Evolutionary conservation across 2,797 vertebrate species (phyloP), one percentile per base, ranked within the genome.

Genomic region (Micropoecilia bifurca): DNA sequence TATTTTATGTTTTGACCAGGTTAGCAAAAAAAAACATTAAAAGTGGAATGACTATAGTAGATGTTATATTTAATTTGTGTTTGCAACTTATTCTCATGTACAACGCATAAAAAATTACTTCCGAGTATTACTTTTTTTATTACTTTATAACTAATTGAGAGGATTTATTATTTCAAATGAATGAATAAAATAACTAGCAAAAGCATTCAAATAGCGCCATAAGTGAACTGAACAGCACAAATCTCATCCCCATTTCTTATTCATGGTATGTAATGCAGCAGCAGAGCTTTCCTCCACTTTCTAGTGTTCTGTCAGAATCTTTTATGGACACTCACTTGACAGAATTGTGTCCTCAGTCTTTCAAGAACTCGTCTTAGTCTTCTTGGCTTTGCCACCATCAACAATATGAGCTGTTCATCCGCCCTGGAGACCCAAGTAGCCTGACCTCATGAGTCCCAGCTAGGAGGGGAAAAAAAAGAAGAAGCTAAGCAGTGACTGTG

Each of bases 401-500:
- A 25, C 36, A 71, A 46, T 3, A 76, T 20, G 20, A 85, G 63
- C 74, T 46, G 80, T 33, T 77, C 71, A 72, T 81, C 75, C 82
- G 59, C 82, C 53, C 73, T 0, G 14, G 61, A 78, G 81, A 63
- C 43, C 7, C 73, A 45, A 39, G 1, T 14, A 73, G 76, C 5
- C 5, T 74, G 80, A 92, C 86, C 89, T 81, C 75, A 41, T 13
- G 55, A 47, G 46, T 73, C 53, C 79, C 76, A 43, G 47, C 41
- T 55, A 3, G 71, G n/a, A 83, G 78, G 69, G 28, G 20, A 6
- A 1, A n/a, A 10, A 7, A 25, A 9, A 4, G 59, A 28, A 47
- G 74, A 76, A 81, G 78, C 59, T 1, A n/a, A 80, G 43, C 53
- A 83, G 84, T 86, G 77, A 28, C 82, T 81, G 73, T 81, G 57